These are phyloP conservation scores for Hydrophis major DNA, from an alignment of 2,797 vertebrate genomes.

Conservation along the genomic window DNA sequence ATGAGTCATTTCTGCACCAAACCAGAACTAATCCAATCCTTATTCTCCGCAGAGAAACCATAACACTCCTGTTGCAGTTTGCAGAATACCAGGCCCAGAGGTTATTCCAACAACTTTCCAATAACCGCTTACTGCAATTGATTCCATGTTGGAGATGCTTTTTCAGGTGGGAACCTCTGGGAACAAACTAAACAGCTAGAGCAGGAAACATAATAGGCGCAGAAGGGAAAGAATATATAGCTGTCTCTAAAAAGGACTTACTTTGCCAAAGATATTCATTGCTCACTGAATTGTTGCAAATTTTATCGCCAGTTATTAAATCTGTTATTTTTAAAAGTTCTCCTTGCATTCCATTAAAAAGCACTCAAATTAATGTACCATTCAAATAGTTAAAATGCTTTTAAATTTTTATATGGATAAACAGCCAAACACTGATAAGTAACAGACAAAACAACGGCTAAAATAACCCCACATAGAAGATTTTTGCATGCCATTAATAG, in stretches of 20 bases:
- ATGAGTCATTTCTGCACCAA: background rate
- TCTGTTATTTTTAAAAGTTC: background rate
- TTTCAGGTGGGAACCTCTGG: constrained; percentile 1
- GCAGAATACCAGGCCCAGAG: constrained; percentile 15
- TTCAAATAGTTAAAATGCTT: background rate
- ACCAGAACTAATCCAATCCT: background rate
- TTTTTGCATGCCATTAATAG: background rate
- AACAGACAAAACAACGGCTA: background rate
- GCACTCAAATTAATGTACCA: background rate
- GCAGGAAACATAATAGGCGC: background rate
- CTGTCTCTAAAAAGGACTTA: background rate
- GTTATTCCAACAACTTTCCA: background rate
- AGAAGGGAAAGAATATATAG: background rate
- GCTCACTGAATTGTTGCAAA: background rate
- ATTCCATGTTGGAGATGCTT: background rate
- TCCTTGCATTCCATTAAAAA: background rate
- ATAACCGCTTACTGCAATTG: background rate
- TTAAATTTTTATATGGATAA: background rate
- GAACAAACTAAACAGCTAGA: background rate
- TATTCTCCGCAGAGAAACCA: constrained; percentile 16
- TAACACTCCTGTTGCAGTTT: constrained; percentile 3
- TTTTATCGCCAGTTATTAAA: background rate
- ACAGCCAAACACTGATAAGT: background rate
- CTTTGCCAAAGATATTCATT: background rate
- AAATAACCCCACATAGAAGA: background rate